Base-by-base conservation (phyloP, 2,113 vertebrate genomes). In the Tupaia chinensis region DNA sequence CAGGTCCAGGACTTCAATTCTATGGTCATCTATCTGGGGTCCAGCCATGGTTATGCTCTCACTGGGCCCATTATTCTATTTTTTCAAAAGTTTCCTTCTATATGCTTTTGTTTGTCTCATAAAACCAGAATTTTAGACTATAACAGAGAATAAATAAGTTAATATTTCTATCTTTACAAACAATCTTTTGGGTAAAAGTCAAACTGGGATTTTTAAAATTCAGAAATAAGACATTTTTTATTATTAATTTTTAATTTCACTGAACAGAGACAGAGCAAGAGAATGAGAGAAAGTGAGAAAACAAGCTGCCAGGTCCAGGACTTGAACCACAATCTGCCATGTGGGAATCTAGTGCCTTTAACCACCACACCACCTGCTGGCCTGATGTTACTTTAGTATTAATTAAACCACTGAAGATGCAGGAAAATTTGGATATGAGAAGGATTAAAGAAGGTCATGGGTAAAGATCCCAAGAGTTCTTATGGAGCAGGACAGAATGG, bases 171-270 rank as follows among this genome's bases (percentile, higher is more conserved):
- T 93, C 54, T 83, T 94, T 12, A 93, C 9, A 86, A 91, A 72
- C 13, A 66, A 69, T 83, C 60, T 61, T 84, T 34, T 86, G 53
- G 80, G 69, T 29, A 94, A 77, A 44, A 94, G 65, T 83, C 66
- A 96, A 93, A 86, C 3, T 27, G 32, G 34, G 27, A 94, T 89
- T 93, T 94, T 22, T 84, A 89, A 95, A 87, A 89, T 53, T 95
- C 27, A 91, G 53, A 95, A 97, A 91, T 82, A 87, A 44, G 44
- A 44, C 44, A 32, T 44, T 44, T 44, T 44, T 44, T 44, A 44
- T 44, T 4, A 44, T 44, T 44, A 44, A 44, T 44, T 44, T 44
- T 44, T 44, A 44, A 44, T 44, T 44, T 44, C 44, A 44, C 44
- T 44, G 44, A 44, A 44, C 44, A 44, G 44, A 44, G 44, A 44